Evolutionary conservation across 2,797 vertebrate genomes (phyloP).

Genomic region (Macropus fuliginosus): DNA sequence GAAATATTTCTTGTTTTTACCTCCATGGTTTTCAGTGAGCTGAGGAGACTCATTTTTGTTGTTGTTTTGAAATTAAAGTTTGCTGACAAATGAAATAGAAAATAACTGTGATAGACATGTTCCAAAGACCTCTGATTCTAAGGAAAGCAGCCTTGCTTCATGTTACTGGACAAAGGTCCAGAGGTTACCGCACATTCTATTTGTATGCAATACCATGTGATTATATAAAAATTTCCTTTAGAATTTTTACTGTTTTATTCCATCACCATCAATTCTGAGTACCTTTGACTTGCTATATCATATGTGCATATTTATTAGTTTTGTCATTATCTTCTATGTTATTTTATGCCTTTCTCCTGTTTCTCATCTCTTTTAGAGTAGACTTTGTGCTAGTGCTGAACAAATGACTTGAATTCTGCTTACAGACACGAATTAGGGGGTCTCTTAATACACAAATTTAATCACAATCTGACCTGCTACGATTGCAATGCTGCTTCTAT

Average conservation of each 20-base stretch:
- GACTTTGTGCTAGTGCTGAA: constrained; percentile 57
- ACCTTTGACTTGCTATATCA: constrained; percentile 15
- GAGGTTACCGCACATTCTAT: constrained; percentile 51
- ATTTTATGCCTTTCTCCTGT: not conserved
- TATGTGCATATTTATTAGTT: constrained; percentile 48
- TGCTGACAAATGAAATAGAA: constrained; percentile 81
- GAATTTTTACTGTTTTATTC: constrained; percentile 47
- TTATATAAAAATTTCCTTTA: constrained; percentile 66
- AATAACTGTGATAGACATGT: constrained; percentile 80
- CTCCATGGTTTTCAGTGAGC: constrained; percentile 80
- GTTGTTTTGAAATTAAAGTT: constrained; percentile 81
- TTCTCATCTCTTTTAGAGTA: constrained; percentile 59
- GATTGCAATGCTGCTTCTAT: constrained; percentile 70
- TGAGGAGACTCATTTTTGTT: constrained; percentile 79
- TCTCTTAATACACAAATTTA: constrained; percentile 73
- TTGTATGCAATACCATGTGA: constrained; percentile 52
- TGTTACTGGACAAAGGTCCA: constrained; percentile 63
- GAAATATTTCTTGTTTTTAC: constrained; percentile 82
- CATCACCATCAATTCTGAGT: constrained; percentile 65
- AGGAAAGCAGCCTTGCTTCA: constrained; percentile 67
- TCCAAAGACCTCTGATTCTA: constrained; percentile 77
- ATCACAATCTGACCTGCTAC: constrained; percentile 73
- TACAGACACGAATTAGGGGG: constrained; percentile 77
- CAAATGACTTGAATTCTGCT: constrained; percentile 80
- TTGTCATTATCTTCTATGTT: not conserved